phyloP scores from a whole-genome alignment of 2,797 vertebrate genomes.

The Labeo calbasu region DNA sequence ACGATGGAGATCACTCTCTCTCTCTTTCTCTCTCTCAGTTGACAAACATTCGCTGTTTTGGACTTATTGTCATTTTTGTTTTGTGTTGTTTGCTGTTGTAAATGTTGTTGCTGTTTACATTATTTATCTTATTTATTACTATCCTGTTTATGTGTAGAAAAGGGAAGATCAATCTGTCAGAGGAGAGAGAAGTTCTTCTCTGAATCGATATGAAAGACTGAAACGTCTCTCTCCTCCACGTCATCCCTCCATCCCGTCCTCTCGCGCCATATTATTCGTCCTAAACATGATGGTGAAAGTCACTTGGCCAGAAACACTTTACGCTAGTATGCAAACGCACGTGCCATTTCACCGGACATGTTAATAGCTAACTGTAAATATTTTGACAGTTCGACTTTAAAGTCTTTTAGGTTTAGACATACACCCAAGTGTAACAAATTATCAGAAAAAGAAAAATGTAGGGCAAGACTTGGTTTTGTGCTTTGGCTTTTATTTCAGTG shows the following conservation, averaged over 20 bases:
- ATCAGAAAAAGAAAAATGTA: too few relatives aligned
- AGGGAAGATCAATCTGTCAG: constrained; percentile 38
- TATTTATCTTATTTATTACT: constrained; percentile 59
- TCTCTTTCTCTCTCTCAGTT: constrained; percentile 18
- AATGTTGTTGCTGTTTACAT: constrained; percentile 55
- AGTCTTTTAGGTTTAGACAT: not conserved
- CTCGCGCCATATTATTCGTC: not conserved
- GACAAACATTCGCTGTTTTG: constrained; percentile 30
- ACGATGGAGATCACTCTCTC: not conserved
- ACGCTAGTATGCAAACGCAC: not conserved
- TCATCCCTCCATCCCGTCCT: constrained; percentile 10
- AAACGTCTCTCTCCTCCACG: not conserved
- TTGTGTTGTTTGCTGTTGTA: constrained; percentile 54
- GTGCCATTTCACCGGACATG: not conserved
- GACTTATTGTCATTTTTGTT: constrained; percentile 39
- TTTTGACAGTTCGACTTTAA: not conserved
- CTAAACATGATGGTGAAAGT: not conserved
- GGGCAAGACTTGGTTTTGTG: too few relatives aligned
- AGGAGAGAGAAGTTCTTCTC: not conserved
- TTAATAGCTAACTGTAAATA: not conserved
- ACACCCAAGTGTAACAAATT: too few relatives aligned
- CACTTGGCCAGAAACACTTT: not conserved
- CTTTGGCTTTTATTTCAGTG: too few relatives aligned
- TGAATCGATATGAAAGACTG: not conserved
- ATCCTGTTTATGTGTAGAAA: constrained; percentile 50